Evolutionary conservation across 2,797 vertebrate species (phyloP).

Genomic region (Leptatherina wallacei): DNA sequence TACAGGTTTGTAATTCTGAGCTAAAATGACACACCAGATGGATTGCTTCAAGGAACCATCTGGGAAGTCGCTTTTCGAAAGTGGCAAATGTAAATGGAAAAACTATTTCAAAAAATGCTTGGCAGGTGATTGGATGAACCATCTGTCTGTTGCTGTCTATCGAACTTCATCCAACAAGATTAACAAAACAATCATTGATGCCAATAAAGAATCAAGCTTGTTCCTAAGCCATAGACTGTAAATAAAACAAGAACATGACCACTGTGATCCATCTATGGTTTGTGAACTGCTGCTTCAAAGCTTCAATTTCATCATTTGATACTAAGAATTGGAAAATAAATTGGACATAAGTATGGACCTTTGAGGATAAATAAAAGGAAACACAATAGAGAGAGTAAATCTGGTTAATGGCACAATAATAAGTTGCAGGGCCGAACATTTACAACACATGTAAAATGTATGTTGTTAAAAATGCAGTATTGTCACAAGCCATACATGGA

Average conservation of each 20-base stretch:
- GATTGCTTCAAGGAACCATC: conserved; percentile 18
- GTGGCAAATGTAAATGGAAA: neutral
- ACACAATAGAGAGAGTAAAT: neutral
- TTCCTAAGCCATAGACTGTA: neutral
- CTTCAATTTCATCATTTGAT: neutral
- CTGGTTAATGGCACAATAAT: neutral
- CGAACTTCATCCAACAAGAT: neutral
- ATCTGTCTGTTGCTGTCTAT: conserved; percentile 9
- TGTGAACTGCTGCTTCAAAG: neutral
- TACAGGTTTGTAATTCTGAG: conserved; percentile 10
- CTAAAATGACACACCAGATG: conserved; percentile 25
- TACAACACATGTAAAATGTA: neutral
- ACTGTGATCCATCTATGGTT: neutral
- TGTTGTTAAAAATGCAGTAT: neutral
- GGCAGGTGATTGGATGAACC: conserved; percentile 8
- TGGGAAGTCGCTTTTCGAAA: conserved; percentile 14
- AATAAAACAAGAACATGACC: neutral
- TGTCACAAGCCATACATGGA: neutral
- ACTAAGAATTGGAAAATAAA: neutral
- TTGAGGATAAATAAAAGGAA: neutral
- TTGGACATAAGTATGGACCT: neutral
- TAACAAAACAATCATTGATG: neutral
- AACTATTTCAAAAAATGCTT: conserved; percentile 12
- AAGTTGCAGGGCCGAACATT: neutral
- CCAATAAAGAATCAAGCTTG: conserved; percentile 2